Evolutionary conservation across 2,888 invertebrate species (phyloP).

Genomic region (Conomelus anceps): DNA sequence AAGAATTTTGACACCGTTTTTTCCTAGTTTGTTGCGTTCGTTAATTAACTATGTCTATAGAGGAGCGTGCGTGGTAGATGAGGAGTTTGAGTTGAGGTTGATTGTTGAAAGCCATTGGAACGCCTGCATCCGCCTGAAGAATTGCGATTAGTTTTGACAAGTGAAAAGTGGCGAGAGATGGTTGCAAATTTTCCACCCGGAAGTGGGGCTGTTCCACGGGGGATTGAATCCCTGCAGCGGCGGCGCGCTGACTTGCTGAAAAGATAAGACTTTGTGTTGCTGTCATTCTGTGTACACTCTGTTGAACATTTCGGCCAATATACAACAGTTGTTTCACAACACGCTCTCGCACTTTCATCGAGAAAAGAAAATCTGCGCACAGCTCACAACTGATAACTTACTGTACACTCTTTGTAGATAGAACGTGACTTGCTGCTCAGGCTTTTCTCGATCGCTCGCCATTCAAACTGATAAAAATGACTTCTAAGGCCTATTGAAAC

Average conservation of each 20-base stretch:
- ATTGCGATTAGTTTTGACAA: neutral
- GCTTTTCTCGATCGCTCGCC: neutral
- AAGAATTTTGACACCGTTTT: neutral
- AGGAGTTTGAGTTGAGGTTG: neutral
- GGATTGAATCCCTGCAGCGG: neutral
- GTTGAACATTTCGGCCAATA: neutral
- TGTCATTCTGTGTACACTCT: neutral
- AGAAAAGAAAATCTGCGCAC: neutral
- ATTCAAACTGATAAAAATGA: neutral
- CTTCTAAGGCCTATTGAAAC: too few species aligned
- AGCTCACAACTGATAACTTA: neutral
- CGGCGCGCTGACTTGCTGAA: neutral
- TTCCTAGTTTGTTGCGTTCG: neutral
- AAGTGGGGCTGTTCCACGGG: neutral
- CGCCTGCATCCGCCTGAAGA: neutral
- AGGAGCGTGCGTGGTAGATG: neutral
- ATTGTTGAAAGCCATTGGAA: neutral
- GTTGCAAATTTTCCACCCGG: neutral
- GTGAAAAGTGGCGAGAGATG: neutral
- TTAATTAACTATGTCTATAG: neutral
- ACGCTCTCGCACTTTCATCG: neutral
- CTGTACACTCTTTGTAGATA: neutral
- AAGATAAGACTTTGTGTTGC: neutral
- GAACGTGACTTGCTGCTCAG: neutral
- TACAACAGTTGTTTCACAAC: neutral